Conservation (phyloP, 2,797 vertebrate species). For the Parauchenoglanis ngamensis region DNA sequence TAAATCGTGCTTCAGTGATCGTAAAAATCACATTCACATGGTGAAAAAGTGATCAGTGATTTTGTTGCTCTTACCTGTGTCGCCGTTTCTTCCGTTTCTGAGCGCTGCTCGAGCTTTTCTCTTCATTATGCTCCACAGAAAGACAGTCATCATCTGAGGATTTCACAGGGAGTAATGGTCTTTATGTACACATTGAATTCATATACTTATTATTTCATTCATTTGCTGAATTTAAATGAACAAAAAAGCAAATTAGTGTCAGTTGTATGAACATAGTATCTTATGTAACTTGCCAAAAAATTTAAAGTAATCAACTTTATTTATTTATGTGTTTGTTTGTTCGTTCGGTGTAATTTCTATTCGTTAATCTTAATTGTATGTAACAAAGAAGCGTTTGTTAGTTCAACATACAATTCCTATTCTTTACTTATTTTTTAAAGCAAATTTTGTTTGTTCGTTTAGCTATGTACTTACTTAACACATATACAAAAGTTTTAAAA, state of each 20-base stretch:
- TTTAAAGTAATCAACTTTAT: neutral
- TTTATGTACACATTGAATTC: neutral
- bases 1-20: neutral
- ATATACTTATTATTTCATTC: neutral
- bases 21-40: neutral
- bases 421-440: too few relatives aligned
- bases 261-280: neutral
- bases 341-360: too few relatives aligned
- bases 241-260: neutral
- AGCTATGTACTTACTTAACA: neutral
- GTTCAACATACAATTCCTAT: too few relatives aligned
- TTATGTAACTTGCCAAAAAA: neutral
- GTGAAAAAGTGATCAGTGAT: neutral
- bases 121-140: slow-evolving; percentile 79
- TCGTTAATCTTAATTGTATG: too few relatives aligned
- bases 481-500: neutral
- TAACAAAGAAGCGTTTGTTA: too few relatives aligned
- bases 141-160: slow-evolving; percentile 87
- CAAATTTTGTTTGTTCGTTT: neutral
- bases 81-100: slow-evolving; percentile 91
- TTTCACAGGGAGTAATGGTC: slow-evolving; percentile 13
- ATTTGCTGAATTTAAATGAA: neutral
- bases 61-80: slow-evolving; percentile 79
- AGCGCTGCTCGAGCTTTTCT: slow-evolving; percentile 72
- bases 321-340: neutral